A percentile compares a stretch with the other conserved stretches of the same genome.
phyloP scores from a whole-genome alignment of 1,140 invertebrate species.

The Chrysomallon squamiferum region DNA sequence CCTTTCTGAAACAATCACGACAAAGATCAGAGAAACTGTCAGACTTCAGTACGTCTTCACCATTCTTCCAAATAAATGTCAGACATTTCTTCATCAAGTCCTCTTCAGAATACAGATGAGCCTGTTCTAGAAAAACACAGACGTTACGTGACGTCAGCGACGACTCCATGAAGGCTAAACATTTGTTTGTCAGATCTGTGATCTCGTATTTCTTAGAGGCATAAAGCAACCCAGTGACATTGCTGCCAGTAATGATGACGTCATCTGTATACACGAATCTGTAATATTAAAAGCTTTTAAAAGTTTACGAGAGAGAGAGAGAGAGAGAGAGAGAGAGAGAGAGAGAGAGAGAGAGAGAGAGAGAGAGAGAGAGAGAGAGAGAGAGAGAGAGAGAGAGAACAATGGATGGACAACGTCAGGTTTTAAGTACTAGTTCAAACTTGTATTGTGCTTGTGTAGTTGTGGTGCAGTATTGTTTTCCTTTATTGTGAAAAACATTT shows the following conservation, averaged over 20 bases:
- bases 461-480: no score
- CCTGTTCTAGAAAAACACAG: background rate
- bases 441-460: no score
- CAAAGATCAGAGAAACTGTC: background rate
- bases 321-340: no score
- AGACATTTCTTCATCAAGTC: background rate
- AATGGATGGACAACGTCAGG: no score
- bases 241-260: background rate
- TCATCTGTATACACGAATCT: background rate
- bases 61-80: background rate
- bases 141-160: background rate
- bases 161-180: background rate
- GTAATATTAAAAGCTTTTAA: no score
- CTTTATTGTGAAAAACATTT: no score
- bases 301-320: no score
- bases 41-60: background rate
- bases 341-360: no score
- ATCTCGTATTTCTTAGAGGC: background rate
- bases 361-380: no score
- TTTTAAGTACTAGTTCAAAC: no score
- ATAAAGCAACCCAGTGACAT: background rate
- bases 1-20: background rate
- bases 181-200: background rate
- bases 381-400: no score
- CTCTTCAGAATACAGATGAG: background rate